These are phyloP conservation scores for Prunella himalayana DNA, from an alignment of 2,113 vertebrate species.

Conservation along the genomic window DNA sequence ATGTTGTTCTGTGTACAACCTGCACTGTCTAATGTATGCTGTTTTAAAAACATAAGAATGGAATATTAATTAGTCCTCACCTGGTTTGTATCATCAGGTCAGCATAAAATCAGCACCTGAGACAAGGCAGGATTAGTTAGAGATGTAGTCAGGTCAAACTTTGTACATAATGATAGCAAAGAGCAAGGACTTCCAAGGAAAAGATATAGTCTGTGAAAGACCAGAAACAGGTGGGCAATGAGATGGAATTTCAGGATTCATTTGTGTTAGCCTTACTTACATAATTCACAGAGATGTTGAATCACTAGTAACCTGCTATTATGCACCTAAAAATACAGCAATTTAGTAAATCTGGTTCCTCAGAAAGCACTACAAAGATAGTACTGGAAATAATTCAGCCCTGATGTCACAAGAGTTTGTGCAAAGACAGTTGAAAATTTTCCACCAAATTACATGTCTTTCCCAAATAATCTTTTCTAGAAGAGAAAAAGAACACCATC, in stretches of 20 bases:
- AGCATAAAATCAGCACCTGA: neutral
- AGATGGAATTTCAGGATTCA: neutral
- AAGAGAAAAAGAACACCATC: neutral
- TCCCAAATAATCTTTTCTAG: neutral
- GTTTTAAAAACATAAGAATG: neutral
- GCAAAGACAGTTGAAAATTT: neutral
- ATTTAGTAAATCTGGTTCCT: neutral
- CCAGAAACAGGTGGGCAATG: neutral
- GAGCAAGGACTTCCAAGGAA: neutral
- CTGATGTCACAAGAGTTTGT: neutral
- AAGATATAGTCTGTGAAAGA: neutral
- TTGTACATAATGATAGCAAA: neutral
- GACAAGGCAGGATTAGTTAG: neutral
- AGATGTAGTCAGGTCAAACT: neutral
- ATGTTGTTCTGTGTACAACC: neutral
- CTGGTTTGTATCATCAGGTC: neutral
- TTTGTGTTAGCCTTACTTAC: neutral
- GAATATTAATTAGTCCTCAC: neutral
- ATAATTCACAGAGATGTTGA: neutral
- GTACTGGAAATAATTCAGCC: neutral
- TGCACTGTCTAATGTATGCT: neutral
- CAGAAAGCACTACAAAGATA: neutral
- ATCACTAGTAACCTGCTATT: neutral
- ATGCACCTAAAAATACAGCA: neutral
- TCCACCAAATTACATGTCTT: neutral